Percentiles rank a stretch among this genome's conserved stretches.
Evolutionary conservation across 2,113 vertebrate genomes (phyloP).

Genomic region (Maccullochella peelii): DNA sequence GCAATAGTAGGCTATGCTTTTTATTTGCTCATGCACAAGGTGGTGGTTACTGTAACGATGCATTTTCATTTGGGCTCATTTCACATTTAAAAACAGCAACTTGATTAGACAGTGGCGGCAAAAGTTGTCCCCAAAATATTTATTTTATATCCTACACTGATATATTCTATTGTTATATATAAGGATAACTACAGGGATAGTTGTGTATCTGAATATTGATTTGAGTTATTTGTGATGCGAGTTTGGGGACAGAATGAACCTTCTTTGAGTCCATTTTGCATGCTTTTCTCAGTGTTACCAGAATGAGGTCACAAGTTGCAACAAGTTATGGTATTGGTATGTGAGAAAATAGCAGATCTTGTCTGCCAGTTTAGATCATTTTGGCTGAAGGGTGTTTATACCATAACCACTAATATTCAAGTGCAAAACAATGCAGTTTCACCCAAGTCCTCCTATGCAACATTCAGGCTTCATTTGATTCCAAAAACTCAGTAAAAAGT

Average conservation of each 20-base stretch:
- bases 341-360: not conserved
- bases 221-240: not conserved
- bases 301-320: not conserved
- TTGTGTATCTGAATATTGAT: not conserved
- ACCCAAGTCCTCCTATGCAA: not conserved
- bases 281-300: not conserved
- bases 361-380: not conserved
- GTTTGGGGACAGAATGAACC: not conserved
- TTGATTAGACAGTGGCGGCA: too few species aligned
- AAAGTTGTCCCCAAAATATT: too few species aligned
- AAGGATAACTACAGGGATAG: not conserved
- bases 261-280: not conserved
- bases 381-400: too few species aligned
- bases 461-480: not conserved
- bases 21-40: too few species aligned
- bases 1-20: too few species aligned
- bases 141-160: too few species aligned
- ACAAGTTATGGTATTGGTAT: not conserved
- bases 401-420: too few species aligned
- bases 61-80: too few species aligned
- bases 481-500: not conserved
- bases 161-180: not conserved
- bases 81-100: too few species aligned
- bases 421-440: too few species aligned
- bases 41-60: too few species aligned